Percentiles rank a stretch among this genome's conserved stretches.
phyloP scores from a whole-genome alignment of 2,888 invertebrate species.

The Pseudococcus jackbeardsleyi region DNA sequence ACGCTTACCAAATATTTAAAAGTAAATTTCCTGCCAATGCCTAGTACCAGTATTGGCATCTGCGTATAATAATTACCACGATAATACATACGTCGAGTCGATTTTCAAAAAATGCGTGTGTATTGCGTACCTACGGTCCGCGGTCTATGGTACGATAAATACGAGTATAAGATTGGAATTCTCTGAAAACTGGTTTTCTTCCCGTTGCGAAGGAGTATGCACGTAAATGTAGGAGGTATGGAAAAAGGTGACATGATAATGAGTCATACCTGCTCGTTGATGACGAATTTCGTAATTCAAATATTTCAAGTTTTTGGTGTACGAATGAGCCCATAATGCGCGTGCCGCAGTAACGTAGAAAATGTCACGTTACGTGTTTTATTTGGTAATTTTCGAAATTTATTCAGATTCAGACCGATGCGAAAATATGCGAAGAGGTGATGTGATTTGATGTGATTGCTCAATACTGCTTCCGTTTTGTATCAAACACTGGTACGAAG shows the following conservation, averaged over 20 bases:
- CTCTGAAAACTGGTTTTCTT: background rate
- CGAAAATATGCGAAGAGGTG: background rate
- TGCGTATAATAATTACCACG: conserved; percentile 9
- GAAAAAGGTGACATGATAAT: background rate
- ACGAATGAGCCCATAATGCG: background rate
- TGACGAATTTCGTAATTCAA: conserved; percentile 41
- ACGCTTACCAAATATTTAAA: background rate
- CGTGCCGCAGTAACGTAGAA: background rate
- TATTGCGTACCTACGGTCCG: background rate
- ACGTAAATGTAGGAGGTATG: background rate
- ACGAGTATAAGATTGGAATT: background rate
- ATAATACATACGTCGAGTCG: background rate
- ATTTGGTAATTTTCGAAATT: conserved; percentile 3
- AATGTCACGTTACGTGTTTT: background rate
- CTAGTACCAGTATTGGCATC: background rate
- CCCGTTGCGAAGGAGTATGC: background rate
- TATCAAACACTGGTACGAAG: too few species aligned
- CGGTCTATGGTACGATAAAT: background rate
- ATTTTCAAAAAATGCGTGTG: background rate
- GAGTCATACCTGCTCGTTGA: conserved; percentile 9
- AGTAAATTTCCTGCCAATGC: background rate
- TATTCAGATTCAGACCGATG: background rate
- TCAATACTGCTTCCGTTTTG: too few species aligned
- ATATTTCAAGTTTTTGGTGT: conserved; percentile 24
- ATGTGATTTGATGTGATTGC: background rate